phyloP scores from a whole-genome alignment of 2,797 vertebrate species.

The Enteromius afrohamiltoni region DNA sequence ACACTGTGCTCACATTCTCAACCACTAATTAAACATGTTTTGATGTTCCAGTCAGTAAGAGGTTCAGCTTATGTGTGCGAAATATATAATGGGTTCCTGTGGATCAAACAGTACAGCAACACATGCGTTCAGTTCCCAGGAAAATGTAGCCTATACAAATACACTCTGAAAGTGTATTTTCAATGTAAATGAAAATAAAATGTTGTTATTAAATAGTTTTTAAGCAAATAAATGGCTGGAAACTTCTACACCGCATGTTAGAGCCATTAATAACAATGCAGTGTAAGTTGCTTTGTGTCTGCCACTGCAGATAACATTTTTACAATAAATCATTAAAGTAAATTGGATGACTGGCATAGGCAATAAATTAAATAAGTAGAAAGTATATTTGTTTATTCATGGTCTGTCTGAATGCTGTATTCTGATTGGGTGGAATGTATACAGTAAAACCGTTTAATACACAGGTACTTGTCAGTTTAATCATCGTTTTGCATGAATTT shows the following conservation, averaged over 20 bases:
- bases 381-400: neutral
- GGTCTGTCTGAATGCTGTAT: too few species aligned
- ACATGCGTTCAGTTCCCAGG: neutral
- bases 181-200: neutral
- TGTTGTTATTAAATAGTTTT: neutral
- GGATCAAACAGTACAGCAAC: neutral
- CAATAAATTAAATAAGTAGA: neutral
- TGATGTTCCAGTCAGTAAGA: neutral
- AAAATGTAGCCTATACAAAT: neutral
- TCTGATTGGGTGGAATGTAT: too few species aligned
- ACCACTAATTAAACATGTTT: neutral
- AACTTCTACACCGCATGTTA: neutral
- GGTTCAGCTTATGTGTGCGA: neutral
- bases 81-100: neutral
- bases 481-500: too few species aligned
- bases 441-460: too few species aligned
- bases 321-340: too few species aligned
- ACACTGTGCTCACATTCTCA: conserved; percentile 42
- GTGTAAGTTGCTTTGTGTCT: neutral
- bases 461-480: too few species aligned
- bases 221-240: neutral
- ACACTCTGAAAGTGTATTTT: neutral
- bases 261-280: neutral
- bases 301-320: too few species aligned
- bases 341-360: neutral